Evolutionary conservation across 1,140 invertebrate species (phyloP), one percentile per base, ranked within the genome.

Genomic region (Gryllus bimaculatus): DNA sequence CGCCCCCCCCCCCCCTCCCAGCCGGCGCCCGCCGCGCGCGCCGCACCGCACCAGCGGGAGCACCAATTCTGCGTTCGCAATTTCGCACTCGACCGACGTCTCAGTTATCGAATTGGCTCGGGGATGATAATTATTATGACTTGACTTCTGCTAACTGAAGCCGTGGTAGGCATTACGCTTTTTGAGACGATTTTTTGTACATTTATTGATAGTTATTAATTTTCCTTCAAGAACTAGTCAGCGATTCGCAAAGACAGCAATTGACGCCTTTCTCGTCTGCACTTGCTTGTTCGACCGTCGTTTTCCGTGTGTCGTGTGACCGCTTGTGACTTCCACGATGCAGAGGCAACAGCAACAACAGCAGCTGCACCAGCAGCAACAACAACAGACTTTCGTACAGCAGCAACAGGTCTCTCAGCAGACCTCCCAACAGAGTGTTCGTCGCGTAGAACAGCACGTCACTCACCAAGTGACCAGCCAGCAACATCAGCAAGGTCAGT

Each of bases 11-110:
- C 54, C 84, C 83, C 82, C 83, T 80, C 82, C 83, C 78, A 81
- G 77, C 80, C 78, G 79, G 80, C 80, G 79, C 80, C 49, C 83
- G 85, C 85, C 84, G 85, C 83, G 82, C 82, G 84, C 84, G 82
- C 77, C 48, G n/a, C 73, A 47, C 47, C 15, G 15, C 78, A 47
- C 21, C 78, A 20, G 8, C n/a, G 0, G 75, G 26, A 5, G 39
- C 83, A 80, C 83, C 90, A 92, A n/a, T 90, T 91, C 90, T 90
- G 90, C 90, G 90, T 90, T 91, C 89, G 90, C 91, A 91, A n/a
- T 92, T 91, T 92, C 90, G 90, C 91, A 92, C 92, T 92, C 92
- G 92, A 93, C 91, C 92, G 92, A 93, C 93, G 93, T 93, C 92
- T 66, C 73, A 78, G 47, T 20, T 54, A 92, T 91, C 84, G 89